Percentiles rank a stretch among this genome's conserved stretches.
phyloP scores from a whole-genome alignment of 92 coral and sea anemone species.

The Blastomussa wellsi region DNA sequence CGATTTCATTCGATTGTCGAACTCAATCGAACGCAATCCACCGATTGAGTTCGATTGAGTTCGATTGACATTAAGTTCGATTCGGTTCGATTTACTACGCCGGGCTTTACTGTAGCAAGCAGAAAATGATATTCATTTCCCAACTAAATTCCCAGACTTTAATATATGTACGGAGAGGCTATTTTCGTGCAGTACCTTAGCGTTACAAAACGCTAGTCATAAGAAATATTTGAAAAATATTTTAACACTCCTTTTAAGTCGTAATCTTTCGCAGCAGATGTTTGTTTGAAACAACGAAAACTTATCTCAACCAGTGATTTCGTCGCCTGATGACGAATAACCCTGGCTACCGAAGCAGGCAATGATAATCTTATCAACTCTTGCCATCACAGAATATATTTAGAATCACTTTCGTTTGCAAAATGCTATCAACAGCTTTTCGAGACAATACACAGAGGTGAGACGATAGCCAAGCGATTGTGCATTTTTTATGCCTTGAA shows the following conservation, averaged over 20 bases:
- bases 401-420: not conserved
- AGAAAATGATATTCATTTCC: too few relatives aligned
- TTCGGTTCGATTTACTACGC: too few relatives aligned
- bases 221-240: not conserved
- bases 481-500: not conserved
- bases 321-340: not conserved
- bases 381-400: not conserved
- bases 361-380: not conserved
- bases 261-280: not conserved
- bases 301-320: not conserved
- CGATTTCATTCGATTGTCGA: too few relatives aligned
- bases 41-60: too few relatives aligned
- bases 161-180: not conserved
- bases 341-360: not conserved
- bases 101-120: too few relatives aligned
- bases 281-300: not conserved
- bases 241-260: not conserved
- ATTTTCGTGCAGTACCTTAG: not conserved
- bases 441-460: not conserved
- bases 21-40: too few relatives aligned
- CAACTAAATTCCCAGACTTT: too few relatives aligned
- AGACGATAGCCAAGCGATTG: not conserved
- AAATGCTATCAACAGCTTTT: conserved; percentile 14
- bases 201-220: not conserved
- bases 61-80: too few relatives aligned